phyloP scores from a whole-genome alignment of 2,888 invertebrate species.

The Spodoptera littoralis region DNA sequence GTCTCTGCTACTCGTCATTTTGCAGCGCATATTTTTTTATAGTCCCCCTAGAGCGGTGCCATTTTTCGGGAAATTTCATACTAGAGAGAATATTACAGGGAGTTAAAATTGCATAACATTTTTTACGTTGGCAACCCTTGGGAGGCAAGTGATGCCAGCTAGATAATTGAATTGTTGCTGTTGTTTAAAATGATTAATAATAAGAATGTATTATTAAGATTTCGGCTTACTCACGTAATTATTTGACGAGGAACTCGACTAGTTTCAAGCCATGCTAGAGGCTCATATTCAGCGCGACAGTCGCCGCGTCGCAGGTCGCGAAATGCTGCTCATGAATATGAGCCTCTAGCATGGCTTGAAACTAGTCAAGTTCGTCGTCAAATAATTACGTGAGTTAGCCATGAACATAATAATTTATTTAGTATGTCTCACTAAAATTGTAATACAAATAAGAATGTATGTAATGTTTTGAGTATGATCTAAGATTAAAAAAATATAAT shows the following conservation, averaged over 20 bases:
- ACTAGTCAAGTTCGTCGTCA: too few species aligned
- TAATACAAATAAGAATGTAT: too few species aligned
- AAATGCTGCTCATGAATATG: too few species aligned
- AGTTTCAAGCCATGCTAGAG: too few species aligned
- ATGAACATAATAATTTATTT: too few species aligned
- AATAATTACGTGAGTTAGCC: too few species aligned
- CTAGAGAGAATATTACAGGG: constrained; percentile 60
- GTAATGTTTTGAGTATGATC: neutral
- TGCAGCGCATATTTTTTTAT: constrained; percentile 76
- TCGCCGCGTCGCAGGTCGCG: too few species aligned
- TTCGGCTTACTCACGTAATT: too few species aligned
- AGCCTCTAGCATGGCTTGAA: too few species aligned
- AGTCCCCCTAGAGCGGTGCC: constrained; percentile 61
- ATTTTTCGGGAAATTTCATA: constrained; percentile 67
- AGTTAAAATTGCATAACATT: constrained; percentile 63
- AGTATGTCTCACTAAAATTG: too few species aligned
- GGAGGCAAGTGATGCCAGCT: constrained; percentile 18
- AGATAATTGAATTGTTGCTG: constrained; percentile 24
- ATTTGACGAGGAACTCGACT: too few species aligned
- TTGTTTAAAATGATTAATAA: neutral
- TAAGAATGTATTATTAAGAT: neutral
- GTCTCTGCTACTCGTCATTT: constrained; percentile 61
- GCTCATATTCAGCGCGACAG: too few species aligned
- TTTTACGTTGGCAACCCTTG: constrained; percentile 44
- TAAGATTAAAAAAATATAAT: neutral